phyloP scores from a whole-genome alignment of 2,797 vertebrate species.

The Coilia nasus region DNA sequence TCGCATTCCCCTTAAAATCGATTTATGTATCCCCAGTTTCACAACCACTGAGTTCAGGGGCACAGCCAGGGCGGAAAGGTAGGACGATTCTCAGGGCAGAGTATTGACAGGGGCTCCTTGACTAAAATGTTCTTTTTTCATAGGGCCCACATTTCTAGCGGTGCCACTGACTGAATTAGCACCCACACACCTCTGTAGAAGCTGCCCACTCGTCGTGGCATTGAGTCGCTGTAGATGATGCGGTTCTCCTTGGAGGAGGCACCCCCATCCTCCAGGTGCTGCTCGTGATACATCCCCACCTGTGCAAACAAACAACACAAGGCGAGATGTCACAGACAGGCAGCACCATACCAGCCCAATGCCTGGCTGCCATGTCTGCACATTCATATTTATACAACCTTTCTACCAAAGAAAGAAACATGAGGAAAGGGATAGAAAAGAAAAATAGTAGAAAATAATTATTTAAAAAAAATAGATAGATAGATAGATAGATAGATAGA shows the following conservation, averaged over 20 bases:
- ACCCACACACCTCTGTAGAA: slow-evolving; percentile 88
- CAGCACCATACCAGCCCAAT: neutral
- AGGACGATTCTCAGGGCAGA: no score
- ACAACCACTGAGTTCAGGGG: no score
- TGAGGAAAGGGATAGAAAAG: neutral
- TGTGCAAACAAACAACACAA: slow-evolving; percentile 57
- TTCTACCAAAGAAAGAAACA: neutral
- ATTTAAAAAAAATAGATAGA: neutral
- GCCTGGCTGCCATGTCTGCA: neutral
- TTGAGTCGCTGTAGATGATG: slow-evolving; percentile 95
- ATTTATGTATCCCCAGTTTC: no score
- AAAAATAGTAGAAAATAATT: neutral
- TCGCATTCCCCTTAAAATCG: no score
- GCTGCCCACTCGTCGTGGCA: slow-evolving; percentile 96
- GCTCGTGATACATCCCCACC: slow-evolving; percentile 91
- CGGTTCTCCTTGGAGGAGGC: slow-evolving; percentile 93
- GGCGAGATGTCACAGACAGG: neutral
- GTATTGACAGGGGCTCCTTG: no score
- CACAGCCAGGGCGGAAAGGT: no score
- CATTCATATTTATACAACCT: neutral
- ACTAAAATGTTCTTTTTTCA: no score
- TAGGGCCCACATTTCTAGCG: no score
- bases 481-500: neutral
- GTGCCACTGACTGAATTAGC: no score
- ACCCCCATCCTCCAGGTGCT: slow-evolving; percentile 86